A percentile compares a stretch with the other conserved stretches of the same genome.
phyloP scores from a whole-genome alignment of 2,113 vertebrate species.

The Gopherus evgoodei region DNA sequence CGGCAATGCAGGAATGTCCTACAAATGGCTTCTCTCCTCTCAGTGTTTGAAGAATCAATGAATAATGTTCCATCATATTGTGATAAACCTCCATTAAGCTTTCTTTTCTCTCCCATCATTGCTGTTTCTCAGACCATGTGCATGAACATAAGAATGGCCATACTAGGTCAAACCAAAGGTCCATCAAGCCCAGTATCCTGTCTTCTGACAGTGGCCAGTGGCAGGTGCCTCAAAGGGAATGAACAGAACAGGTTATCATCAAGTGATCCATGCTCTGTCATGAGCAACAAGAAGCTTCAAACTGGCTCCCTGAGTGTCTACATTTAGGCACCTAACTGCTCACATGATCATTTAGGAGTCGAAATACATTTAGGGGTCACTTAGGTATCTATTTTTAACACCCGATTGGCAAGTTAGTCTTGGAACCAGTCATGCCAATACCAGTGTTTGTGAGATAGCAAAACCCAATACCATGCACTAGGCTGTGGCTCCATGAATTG shows the following conservation, averaged over 20 bases:
- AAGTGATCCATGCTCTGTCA: no score
- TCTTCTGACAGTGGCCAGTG: no score
- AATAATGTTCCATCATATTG: background rate
- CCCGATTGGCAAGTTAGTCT: background rate
- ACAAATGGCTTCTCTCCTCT: background rate
- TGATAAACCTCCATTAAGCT: background rate
- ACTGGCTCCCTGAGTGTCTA: background rate
- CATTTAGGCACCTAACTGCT: background rate
- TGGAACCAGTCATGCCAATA: background rate
- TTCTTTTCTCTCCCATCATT: background rate
- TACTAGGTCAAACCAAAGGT: no score
- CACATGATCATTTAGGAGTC: background rate
- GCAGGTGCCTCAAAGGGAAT: no score
- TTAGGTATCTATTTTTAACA: background rate
- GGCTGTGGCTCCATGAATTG: background rate
- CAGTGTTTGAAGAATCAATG: background rate
- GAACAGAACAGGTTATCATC: no score
- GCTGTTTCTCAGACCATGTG: background rate
- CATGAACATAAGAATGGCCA: no score
- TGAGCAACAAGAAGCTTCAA: background rate
- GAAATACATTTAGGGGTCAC: background rate
- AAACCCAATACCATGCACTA: background rate
- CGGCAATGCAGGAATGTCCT: accelerated
- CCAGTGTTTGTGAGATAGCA: background rate
- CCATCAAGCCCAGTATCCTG: no score